These are phyloP conservation scores for Ceramica pisi DNA, from an alignment of 2,888 invertebrate species.

Conservation along the genomic window DNA sequence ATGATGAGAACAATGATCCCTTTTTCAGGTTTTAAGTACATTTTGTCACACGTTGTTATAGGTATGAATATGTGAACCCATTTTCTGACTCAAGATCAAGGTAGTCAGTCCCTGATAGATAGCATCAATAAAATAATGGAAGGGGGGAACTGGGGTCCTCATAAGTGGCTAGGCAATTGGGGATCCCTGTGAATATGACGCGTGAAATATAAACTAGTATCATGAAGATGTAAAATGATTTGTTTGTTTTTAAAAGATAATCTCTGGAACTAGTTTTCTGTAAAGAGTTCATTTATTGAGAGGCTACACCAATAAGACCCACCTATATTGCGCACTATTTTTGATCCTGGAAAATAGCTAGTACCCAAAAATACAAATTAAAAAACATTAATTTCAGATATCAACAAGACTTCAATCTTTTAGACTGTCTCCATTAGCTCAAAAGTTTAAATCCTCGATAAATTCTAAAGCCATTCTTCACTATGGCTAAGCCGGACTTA, in stretches of 20 bases:
- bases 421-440: neutral
- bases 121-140: slow-evolving; percentile 15
- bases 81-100: neutral
- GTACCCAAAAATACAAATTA: no score
- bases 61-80: neutral
- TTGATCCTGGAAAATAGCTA: no score
- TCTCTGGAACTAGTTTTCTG: neutral
- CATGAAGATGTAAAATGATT: neutral
- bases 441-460: slow-evolving; percentile 64
- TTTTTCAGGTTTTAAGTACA: no score
- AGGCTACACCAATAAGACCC: no score
- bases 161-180: slow-evolving; percentile 17
- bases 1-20: no score
- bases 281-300: no score
- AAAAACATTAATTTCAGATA: neutral
- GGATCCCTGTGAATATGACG: neutral
- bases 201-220: neutral
- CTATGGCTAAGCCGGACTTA: slow-evolving; percentile 73
- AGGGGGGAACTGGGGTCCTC: slow-evolving; percentile 13
- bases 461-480: slow-evolving; percentile 77
- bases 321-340: no score
- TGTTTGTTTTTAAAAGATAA: neutral
- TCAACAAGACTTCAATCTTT: neutral
- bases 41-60: no score
- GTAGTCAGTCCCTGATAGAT: neutral